These are phyloP conservation scores for Sinocyclocheilus anshuiensis DNA, from an alignment of 2,113 vertebrate genomes.

Conservation along the genomic window DNA sequence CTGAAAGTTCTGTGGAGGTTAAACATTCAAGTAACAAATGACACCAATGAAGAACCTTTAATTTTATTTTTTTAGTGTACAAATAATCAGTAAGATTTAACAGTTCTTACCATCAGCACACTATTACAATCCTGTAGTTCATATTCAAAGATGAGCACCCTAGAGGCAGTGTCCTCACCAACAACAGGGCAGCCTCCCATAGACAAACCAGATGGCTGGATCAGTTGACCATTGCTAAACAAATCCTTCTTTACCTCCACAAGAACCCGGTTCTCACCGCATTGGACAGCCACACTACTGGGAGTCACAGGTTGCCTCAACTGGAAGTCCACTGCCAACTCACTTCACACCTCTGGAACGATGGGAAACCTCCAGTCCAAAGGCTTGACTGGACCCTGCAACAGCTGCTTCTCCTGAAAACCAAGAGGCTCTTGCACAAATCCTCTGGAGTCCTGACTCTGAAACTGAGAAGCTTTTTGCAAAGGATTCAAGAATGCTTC, in stretches of 20 bases:
- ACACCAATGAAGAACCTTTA: no score
- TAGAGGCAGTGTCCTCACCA: constrained; percentile 19
- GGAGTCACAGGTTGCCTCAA: constrained; percentile 22
- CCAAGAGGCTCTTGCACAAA: neutral
- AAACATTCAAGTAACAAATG: no score
- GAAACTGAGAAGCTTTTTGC: neutral
- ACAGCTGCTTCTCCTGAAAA: no score
- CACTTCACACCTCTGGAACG: no score
- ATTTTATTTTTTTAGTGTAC: no score
- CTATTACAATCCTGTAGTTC: constrained; percentile 66
- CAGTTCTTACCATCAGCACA: constrained; percentile 55
- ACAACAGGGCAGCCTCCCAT: constrained; percentile 63
- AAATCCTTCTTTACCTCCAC: constrained; percentile 68
- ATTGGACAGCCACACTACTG: constrained; percentile 49
- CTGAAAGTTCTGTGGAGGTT: no score
- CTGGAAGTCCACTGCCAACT: no score
- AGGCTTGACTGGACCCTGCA: no score
- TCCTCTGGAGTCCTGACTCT: neutral
- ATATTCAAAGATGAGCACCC: constrained; percentile 66
- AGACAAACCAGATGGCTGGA: constrained; percentile 55
- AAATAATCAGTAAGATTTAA: neutral
- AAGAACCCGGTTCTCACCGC: constrained; percentile 52
- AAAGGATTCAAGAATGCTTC: neutral
- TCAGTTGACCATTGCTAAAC: constrained; percentile 57
- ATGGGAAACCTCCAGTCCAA: no score